Percentiles rank a stretch among this genome's conserved stretches.
Conservation (phyloP, 2,797 vertebrate species). For the Girardinus metallicus region DNA sequence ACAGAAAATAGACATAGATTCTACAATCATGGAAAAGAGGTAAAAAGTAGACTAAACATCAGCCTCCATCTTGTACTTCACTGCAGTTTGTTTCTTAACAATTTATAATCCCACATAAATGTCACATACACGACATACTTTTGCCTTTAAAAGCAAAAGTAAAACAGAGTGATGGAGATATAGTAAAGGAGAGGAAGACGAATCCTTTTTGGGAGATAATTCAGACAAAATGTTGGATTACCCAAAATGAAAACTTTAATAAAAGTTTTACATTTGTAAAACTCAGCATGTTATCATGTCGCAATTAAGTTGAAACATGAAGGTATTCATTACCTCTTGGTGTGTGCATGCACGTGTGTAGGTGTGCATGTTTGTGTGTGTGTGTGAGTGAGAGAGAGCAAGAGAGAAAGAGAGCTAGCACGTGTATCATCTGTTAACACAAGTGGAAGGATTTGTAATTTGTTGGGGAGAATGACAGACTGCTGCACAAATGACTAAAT, state of each 20-base stretch:
- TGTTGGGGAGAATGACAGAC: too few relatives aligned
- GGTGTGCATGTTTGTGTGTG: background rate
- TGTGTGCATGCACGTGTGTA: background rate
- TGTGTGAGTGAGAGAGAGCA: background rate
- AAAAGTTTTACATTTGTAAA: background rate
- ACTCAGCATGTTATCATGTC: background rate
- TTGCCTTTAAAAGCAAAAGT: slow-evolving; percentile 35
- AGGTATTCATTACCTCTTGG: background rate
- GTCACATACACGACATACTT: slow-evolving; percentile 24
- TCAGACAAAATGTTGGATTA: background rate
- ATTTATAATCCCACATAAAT: slow-evolving; percentile 44
- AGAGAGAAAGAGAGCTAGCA: background rate
- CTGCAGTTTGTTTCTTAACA: slow-evolving; percentile 26
- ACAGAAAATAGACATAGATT: slow-evolving; percentile 37
- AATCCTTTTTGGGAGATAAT: background rate
- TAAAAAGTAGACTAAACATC: slow-evolving; percentile 56
- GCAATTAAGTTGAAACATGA: background rate
- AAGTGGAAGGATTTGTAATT: background rate
- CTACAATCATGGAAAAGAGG: slow-evolving; percentile 40
- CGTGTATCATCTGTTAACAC: background rate
- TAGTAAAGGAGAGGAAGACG: slow-evolving; percentile 12
- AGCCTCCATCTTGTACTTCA: slow-evolving; percentile 50
- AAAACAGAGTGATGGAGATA: slow-evolving; percentile 14
- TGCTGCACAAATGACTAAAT: too few relatives aligned
- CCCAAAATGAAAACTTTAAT: background rate